phyloP scores from a whole-genome alignment of 2,888 invertebrate genomes.

The Rhingia campestris region DNA sequence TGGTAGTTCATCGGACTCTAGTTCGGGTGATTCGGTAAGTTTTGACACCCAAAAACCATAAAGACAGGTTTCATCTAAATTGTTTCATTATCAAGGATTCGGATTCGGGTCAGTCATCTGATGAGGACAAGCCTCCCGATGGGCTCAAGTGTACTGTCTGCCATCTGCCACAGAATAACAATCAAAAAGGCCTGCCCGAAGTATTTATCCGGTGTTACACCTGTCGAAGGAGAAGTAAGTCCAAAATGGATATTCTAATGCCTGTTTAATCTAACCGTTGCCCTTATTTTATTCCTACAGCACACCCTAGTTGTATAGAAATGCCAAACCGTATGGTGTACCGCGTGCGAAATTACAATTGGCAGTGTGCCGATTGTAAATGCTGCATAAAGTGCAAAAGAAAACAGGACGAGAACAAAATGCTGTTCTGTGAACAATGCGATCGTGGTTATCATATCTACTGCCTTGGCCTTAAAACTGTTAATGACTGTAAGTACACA shows the following conservation, averaged over 20 bases:
- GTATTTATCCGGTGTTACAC: conserved; percentile 85
- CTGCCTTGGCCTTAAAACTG: conserved; percentile 91
- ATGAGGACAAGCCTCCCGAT: conserved; percentile 79
- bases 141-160: conserved; percentile 85
- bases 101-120: conserved; percentile 74
- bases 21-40: conserved; percentile 74
- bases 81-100: conserved; percentile 58
- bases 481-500: conserved; percentile 87
- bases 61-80: not conserved
- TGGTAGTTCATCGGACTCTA: conserved; percentile 67
- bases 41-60: not conserved
- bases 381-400: conserved; percentile 92
- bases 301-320: conserved; percentile 94
- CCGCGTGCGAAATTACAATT: conserved; percentile 92
- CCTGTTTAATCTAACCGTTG: no score
- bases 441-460: conserved; percentile 97
- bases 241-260: no score
- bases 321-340: conserved; percentile 92
- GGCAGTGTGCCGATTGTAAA: conserved; percentile 98
- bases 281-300: conserved; percentile 81
- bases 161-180: conserved; percentile 85
- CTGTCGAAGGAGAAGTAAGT: conserved; percentile 85
- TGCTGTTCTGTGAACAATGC: conserved; percentile 97
- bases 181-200: conserved; percentile 85
- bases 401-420: conserved; percentile 93